These are phyloP conservation scores for Volucella zonaria DNA, from an alignment of 2,888 invertebrate species.

Conservation along the genomic window DNA sequence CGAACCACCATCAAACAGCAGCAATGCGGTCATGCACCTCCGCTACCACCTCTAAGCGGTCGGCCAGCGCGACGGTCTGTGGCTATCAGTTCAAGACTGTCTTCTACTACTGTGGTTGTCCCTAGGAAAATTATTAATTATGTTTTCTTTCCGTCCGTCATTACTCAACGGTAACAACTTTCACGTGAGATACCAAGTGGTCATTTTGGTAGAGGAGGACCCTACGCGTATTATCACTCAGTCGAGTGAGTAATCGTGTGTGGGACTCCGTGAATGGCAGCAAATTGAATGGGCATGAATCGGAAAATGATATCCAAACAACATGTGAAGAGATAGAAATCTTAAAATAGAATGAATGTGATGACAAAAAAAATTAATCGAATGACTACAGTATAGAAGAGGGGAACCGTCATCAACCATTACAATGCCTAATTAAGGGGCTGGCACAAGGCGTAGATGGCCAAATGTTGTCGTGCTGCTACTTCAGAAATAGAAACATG, in stretches of 20 bases:
- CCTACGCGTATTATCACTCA: constrained; percentile 56
- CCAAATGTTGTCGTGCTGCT: constrained; percentile 63
- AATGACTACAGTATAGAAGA: constrained; percentile 27
- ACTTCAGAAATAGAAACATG: constrained; percentile 66
- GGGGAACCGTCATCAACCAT: constrained; percentile 68
- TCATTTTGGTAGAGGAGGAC: constrained; percentile 54
- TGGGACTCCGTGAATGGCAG: constrained; percentile 70
- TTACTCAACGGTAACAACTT: constrained; percentile 72
- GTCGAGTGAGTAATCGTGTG: constrained; percentile 69
- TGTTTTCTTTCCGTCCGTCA: constrained; percentile 72
- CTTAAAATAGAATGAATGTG: constrained; percentile 64
- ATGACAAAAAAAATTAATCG: constrained; percentile 43
- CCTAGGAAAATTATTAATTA: constrained; percentile 71
- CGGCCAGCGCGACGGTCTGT: neutral
- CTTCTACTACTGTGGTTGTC: constrained; percentile 43
- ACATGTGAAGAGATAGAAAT: constrained; percentile 63
- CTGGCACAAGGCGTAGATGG: constrained; percentile 66
- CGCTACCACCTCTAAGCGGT: constrained; percentile 35
- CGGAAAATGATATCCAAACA: constrained; percentile 73
- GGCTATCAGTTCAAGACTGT: constrained; percentile 59
- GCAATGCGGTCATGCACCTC: constrained; percentile 58
- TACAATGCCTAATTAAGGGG: constrained; percentile 73
- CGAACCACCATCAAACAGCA: constrained; percentile 42
- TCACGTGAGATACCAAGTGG: constrained; percentile 71
- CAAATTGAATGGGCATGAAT: constrained; percentile 73